These are phyloP conservation scores for Cheilosia vernalis DNA, from an alignment of 2,888 invertebrate species.

Conservation along the genomic window DNA sequence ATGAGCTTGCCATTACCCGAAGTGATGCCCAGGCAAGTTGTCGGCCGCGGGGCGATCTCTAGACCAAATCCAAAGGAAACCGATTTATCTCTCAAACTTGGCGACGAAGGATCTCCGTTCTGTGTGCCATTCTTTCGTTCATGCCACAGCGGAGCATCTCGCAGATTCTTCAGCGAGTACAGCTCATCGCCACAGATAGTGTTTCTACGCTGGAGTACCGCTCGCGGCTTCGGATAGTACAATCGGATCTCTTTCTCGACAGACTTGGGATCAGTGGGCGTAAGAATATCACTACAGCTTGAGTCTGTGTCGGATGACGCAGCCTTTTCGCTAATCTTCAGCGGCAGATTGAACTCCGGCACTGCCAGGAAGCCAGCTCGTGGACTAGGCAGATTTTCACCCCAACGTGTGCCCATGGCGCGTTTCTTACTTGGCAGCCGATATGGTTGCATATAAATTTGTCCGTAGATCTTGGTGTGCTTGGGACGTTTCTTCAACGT, in stretches of 20 bases:
- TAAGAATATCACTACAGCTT: slow-evolving; percentile 85
- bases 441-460: slow-evolving; percentile 88
- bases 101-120: slow-evolving; percentile 83
- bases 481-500: slow-evolving; percentile 93
- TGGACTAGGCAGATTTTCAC: slow-evolving; percentile 88
- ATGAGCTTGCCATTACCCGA: slow-evolving; percentile 73
- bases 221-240: slow-evolving; percentile 90
- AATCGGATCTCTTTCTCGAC: slow-evolving; percentile 84
- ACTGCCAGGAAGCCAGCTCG: slow-evolving; percentile 86
- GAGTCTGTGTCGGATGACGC: slow-evolving; percentile 83
- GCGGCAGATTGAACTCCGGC: slow-evolving; percentile 83
- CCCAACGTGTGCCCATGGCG: slow-evolving; percentile 87
- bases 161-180: slow-evolving; percentile 80
- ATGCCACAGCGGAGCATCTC: slow-evolving; percentile 87
- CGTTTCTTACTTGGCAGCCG: slow-evolving; percentile 89
- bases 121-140: slow-evolving; percentile 86
- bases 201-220: slow-evolving; percentile 91
- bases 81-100: slow-evolving; percentile 90
- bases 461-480: slow-evolving; percentile 91
- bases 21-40: slow-evolving; percentile 86
- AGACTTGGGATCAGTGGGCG: slow-evolving; percentile 83
- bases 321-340: slow-evolving; percentile 84
- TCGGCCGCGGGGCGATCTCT: slow-evolving; percentile 88
- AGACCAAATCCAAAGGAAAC: slow-evolving; percentile 91
- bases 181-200: slow-evolving; percentile 94